phyloP scores from a whole-genome alignment of 1,140 invertebrate genomes.

The Rhizoglyphus robini region DNA sequence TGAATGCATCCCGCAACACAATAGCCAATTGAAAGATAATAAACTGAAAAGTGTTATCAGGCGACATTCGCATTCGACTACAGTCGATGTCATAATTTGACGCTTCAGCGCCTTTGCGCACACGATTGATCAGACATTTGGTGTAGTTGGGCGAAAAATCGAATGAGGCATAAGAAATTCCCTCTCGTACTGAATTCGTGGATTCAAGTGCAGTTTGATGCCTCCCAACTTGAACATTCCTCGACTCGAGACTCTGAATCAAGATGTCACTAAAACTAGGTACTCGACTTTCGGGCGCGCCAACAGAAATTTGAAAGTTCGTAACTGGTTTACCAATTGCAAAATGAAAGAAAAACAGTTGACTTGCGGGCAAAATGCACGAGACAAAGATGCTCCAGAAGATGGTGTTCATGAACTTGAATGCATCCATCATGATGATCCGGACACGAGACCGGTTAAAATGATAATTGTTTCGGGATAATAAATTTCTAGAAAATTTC shows the following conservation, averaged over 20 bases:
- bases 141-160: not conserved
- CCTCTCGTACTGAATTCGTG: not conserved
- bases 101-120: not conserved
- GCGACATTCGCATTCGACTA: not conserved
- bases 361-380: not conserved
- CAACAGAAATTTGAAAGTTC: not conserved
- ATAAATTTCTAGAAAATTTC: not conserved
- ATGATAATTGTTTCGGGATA: not conserved
- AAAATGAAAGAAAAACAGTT: not conserved
- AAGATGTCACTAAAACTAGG: not conserved
- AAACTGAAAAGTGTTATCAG: not conserved
- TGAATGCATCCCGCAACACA: not conserved
- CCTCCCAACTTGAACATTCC: not conserved
- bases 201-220: not conserved
- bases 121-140: not conserved
- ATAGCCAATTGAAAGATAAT: not conserved
- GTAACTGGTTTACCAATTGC: not conserved
- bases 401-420: not conserved
- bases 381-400: not conserved
- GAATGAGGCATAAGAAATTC: not conserved
- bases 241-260: not conserved
- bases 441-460: not conserved
- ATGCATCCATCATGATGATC: not conserved
- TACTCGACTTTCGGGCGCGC: not conserved
- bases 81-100: not conserved